phyloP scores from a whole-genome alignment of 2,113 vertebrate genomes.

The cattle (Bos taurus) region DNA sequence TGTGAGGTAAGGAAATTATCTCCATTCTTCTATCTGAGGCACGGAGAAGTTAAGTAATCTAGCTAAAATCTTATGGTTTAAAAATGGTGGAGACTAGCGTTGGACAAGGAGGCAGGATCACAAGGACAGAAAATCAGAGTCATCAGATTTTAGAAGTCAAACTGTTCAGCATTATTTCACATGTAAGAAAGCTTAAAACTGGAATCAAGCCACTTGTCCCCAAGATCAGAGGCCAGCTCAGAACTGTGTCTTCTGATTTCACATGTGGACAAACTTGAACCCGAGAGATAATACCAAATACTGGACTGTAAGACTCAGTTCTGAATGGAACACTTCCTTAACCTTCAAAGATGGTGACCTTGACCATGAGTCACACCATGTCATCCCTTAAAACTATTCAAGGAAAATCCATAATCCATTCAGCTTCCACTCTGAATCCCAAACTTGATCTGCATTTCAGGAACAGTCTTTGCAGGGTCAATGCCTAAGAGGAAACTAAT shows the following conservation, averaged over 20 bases:
- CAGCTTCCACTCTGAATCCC: background rate
- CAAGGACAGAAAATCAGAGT: background rate
- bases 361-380: background rate
- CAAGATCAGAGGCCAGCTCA: background rate
- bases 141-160: background rate
- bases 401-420: conserved; percentile 9
- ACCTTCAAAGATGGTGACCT: background rate
- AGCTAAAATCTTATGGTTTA: background rate
- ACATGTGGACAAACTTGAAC: background rate
- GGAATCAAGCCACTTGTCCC: background rate
- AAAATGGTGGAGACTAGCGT: background rate
- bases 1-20: background rate
- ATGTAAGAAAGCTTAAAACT: background rate
- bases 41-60: background rate
- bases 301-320: background rate
- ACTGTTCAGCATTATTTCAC: background rate
- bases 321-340: background rate
- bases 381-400: background rate
- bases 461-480: background rate
- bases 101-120: background rate
- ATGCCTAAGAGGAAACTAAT: background rate
- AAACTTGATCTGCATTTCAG: background rate
- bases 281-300: background rate
- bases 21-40: background rate
- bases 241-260: background rate